phyloP scores from a whole-genome alignment of 2,888 invertebrate species.

The Cerceris rybyensis region DNA sequence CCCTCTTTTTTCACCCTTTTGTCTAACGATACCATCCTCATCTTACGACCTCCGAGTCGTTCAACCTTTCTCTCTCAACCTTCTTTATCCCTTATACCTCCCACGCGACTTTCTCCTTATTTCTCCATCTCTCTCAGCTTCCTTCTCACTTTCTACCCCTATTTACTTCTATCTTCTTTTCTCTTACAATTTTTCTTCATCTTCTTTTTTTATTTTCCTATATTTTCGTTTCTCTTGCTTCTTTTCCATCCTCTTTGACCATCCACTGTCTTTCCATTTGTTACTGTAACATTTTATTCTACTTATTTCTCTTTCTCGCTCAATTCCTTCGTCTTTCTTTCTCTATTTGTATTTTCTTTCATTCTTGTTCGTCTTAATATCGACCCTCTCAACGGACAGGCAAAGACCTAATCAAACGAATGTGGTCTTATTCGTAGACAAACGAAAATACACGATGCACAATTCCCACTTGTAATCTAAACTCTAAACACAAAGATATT shows the following conservation, averaged over 20 bases:
- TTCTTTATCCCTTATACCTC: conserved; percentile 1
- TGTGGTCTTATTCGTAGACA: conserved; percentile 26
- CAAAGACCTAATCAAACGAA: conserved; percentile 44
- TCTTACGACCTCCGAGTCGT: neutral
- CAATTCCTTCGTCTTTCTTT: neutral
- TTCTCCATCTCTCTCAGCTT: neutral
- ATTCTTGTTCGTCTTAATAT: conserved; percentile 35
- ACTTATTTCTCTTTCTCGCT: neutral
- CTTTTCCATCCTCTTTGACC: too few species aligned
- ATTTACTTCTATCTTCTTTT: neutral
- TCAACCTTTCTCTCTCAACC: neutral
- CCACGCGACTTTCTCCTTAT: neutral
- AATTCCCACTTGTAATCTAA: conserved; percentile 25
- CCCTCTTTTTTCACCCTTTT: neutral
- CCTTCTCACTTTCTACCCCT: neutral
- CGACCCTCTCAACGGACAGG: conserved; percentile 16
- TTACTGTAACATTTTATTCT: too few species aligned
- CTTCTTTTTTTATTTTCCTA: too few species aligned
- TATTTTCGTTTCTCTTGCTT: too few species aligned
- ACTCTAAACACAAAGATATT: conserved; percentile 12
- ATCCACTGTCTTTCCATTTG: too few species aligned
- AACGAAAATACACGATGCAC: conserved; percentile 35
- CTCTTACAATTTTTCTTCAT: too few species aligned
- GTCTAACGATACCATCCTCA: neutral
- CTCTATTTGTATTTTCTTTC: neutral